A percentile compares a stretch with the other conserved stretches of the same genome.
Conservation (phyloP, 2,888 invertebrate genomes). For the Dolichomitus sp. region DNA sequence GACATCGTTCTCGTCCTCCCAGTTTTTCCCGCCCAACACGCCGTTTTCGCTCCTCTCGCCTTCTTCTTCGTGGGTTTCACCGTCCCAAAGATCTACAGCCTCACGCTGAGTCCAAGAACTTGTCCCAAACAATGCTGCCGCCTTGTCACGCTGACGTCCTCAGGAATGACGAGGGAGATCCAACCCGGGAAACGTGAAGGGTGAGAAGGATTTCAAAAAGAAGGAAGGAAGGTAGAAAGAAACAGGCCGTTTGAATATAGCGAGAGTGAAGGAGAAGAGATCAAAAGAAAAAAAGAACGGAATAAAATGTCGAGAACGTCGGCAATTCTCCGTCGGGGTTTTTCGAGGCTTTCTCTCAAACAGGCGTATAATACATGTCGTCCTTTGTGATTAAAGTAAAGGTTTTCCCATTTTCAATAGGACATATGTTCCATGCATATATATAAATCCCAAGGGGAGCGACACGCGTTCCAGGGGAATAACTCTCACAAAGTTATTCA, state of each 20-base stretch:
- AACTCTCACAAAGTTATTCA: constrained; percentile 4
- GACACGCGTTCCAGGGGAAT: neutral
- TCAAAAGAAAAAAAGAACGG: constrained; percentile 2
- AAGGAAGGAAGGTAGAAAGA: constrained; percentile 28
- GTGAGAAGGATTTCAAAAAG: constrained; percentile 5
- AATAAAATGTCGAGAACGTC: constrained; percentile 36
- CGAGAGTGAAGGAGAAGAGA: neutral
- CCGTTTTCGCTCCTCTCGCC: constrained; percentile 5
- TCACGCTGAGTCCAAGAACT: constrained; percentile 42
- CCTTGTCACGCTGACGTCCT: constrained; percentile 53
- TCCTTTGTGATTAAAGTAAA: constrained; percentile 42
- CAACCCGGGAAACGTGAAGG: neutral
- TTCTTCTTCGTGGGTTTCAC: constrained; percentile 21
- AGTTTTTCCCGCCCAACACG: constrained; percentile 17
- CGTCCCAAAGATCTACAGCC: constrained; percentile 29
- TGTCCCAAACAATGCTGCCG: constrained; percentile 63
- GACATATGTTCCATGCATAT: constrained; percentile 1
- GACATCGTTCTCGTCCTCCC: constrained; percentile 30
- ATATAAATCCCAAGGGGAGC: neutral
- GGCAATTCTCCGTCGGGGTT: neutral
- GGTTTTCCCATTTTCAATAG: neutral
- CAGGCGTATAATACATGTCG: constrained; percentile 39
- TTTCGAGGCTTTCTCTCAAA: constrained; percentile 24
- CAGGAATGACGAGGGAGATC: constrained; percentile 30
- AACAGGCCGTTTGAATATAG: constrained; percentile 12